Conservation (phyloP, 2,888 invertebrate species). For the Drosophila histrio region DNA sequence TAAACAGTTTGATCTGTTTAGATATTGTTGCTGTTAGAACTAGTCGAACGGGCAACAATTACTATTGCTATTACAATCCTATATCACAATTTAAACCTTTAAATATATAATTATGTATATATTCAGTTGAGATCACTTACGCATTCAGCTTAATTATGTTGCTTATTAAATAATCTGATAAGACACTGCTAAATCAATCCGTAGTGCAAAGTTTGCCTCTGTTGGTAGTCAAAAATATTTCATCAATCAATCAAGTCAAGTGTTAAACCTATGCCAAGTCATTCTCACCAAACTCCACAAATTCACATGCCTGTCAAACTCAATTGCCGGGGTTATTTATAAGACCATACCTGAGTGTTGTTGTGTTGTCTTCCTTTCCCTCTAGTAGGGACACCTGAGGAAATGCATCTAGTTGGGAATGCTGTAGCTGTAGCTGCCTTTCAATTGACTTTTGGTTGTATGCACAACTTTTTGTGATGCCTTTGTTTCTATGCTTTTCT, state of each 20-base stretch:
- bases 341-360: slow-evolving; percentile 30
- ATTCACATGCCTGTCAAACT: slow-evolving; percentile 56
- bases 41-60: no score
- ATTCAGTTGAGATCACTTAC: no score
- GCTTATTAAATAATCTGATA: not conserved
- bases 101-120: not conserved
- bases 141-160: not conserved
- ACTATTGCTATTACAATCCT: no score
- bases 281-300: slow-evolving; percentile 4
- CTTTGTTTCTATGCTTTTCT: not conserved
- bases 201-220: not conserved
- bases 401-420: slow-evolving; percentile 37
- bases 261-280: not conserved
- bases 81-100: no score
- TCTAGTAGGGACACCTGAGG: not conserved
- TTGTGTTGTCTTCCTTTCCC: not conserved
- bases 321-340: slow-evolving; percentile 64
- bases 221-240: slow-evolving; percentile 12
- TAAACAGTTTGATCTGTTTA: no score
- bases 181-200: no score
- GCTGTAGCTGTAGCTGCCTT: slow-evolving; percentile 26
- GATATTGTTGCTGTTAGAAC: no score
- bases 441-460: slow-evolving; percentile 61
- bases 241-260: slow-evolving; percentile 46
- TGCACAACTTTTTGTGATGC: slow-evolving; percentile 38